These are phyloP conservation scores for Drosophila aldrichi DNA, from an alignment of 2,888 invertebrate species.

Conservation along the genomic window DNA sequence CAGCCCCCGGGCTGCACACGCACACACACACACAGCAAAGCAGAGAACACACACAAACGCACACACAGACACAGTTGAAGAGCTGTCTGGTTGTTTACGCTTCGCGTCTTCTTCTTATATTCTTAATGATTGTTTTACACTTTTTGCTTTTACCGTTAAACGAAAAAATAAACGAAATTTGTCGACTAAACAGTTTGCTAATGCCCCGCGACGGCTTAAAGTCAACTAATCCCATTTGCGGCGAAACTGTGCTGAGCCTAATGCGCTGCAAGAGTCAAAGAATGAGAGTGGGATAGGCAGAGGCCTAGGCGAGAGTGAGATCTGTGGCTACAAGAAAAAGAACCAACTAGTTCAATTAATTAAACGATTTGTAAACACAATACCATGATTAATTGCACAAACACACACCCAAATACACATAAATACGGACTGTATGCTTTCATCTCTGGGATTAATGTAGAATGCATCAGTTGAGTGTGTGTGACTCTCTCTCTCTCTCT, in stretches of 20 bases:
- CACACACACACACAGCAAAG: conserved; percentile 9
- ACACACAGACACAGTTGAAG: conserved; percentile 11
- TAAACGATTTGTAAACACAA: conserved; percentile 75
- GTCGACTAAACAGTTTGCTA: conserved; percentile 33
- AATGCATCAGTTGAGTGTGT: conserved; percentile 7
- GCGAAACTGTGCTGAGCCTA: conserved; percentile 42
- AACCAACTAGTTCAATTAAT: conserved; percentile 51
- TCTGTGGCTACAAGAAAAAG: conserved; percentile 2
- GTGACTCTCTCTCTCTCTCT: conserved; percentile 17
- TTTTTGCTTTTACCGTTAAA: conserved; percentile 36
- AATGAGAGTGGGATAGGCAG: background rate
- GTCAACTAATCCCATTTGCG: conserved; percentile 19
- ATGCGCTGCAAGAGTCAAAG: conserved; percentile 8
- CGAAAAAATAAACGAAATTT: conserved; percentile 11
- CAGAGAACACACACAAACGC: conserved; percentile 8
- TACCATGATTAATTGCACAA: conserved; percentile 59
- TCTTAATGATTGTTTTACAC: conserved; percentile 37
- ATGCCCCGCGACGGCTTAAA: conserved; percentile 10
- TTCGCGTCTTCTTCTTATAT: conserved; percentile 40
- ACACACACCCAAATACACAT: background rate
- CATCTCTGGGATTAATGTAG: conserved; percentile 31
- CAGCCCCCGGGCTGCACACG: conserved; percentile 50
- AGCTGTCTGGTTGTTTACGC: conserved; percentile 43
- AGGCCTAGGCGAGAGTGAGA: background rate
- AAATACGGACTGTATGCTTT: conserved; percentile 33